A percentile compares a stretch with the other conserved stretches of the same genome.
Evolutionary conservation across 2,113 vertebrate species (phyloP).

Genomic region (Protobothrops mucrosquamatus): DNA sequence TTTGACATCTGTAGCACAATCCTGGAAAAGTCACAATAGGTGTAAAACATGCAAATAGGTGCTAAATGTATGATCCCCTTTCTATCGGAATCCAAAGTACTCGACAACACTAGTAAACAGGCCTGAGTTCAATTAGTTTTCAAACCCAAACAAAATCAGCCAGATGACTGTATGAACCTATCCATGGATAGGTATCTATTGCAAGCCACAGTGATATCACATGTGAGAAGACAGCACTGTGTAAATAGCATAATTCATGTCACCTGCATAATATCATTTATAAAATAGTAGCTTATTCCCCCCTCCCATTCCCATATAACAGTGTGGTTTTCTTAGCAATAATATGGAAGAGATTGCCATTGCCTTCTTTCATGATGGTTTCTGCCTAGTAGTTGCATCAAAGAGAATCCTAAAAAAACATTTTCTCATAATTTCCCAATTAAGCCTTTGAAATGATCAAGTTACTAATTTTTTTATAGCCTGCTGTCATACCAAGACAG

Average conservation of each 20-base stretch:
- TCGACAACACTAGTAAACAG: neutral
- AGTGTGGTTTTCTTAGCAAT: neutral
- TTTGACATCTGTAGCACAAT: neutral
- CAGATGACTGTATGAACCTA: neutral
- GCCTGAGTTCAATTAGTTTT: neutral
- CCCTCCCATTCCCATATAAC: neutral
- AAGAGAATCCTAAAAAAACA: neutral
- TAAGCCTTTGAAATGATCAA: neutral
- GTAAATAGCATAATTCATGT: neutral
- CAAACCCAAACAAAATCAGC: neutral
- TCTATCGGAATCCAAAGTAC: neutral
- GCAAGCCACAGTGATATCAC: neutral
- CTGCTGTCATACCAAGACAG: neutral
- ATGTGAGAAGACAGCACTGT: neutral
- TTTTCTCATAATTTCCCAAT: neutral
- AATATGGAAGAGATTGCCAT: neutral
- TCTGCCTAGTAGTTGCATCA: neutral
- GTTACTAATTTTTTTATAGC: neutral
- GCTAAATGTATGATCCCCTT: neutral
- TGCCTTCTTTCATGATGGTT: neutral
- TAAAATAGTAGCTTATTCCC: neutral
- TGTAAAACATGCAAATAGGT: neutral
- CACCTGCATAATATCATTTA: neutral
- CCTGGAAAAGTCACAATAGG: neutral
- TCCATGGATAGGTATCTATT: neutral